Base-by-base conservation (phyloP, 2,113 vertebrate genomes). In the Haliaeetus leucogaster region DNA sequence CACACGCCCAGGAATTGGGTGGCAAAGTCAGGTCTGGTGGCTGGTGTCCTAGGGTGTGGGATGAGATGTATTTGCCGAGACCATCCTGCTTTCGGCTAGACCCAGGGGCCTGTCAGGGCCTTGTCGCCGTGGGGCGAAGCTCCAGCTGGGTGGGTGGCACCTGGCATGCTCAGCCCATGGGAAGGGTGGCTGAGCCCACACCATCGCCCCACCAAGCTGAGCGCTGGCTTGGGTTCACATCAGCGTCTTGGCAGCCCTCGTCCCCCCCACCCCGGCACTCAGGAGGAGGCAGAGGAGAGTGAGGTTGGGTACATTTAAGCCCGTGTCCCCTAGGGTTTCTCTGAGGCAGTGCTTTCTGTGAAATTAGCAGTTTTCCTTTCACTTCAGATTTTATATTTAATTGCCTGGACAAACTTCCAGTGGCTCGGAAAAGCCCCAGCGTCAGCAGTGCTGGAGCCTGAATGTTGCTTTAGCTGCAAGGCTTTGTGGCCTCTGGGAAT, bases 61-160 rank as follows among this genome's bases (percentile, higher is more conserved):
- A 55, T 34, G 34, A 85, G n/a, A 47, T 0, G 0, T 22, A 4
- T 63, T 67, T 86, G 8, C 59, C 4, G 26, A 84, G 50, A 29
- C 30, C 50, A 48, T 40, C 23, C 43, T 61, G 40, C 40, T 70
- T 65, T 72, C 14, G 13, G 40, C 17, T 43, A 29, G 30, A 36
- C 20, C 20, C 20, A n/a, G 29, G 30, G 13, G 38, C 6, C 50
- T 16, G 42, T 36, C 4, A 5, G 23, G 25, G 16, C 56, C 14
- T 3, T 11, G 25, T 47, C 68, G 52, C 19, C 2, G 7, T 0
- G 0, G 7, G 12, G 45, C 10, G 11, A 40, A 53, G 59, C 23
- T 43, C n/a, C 36, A 25, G 22, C 42, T 76, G 7, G 3, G 4
- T 0, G 12, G 17, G n/a, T 30, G 43, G 29, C 45, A 40, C 27